Base-by-base conservation (phyloP, 1,140 invertebrate genomes). In the Coptotermes formosanus region DNA sequence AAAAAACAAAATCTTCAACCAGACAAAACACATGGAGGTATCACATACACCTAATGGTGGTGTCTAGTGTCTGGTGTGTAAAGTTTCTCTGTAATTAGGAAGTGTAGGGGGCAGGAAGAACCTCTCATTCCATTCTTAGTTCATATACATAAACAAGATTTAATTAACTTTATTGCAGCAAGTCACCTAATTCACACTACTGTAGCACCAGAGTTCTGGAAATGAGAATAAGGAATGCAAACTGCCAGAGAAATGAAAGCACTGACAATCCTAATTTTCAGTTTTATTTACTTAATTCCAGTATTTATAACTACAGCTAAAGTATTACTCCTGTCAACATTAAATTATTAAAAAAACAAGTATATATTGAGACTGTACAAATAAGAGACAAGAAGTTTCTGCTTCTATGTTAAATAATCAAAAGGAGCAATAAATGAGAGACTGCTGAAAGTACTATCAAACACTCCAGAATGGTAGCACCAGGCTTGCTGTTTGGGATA, bases 231-330 rank as follows among this genome's bases (percentile, higher is more conserved):
- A 75, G 64, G 64, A 69, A 30, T 75, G n/a, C 9, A 64, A 19
- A 75, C n/a, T 30, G 52, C 19, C 19, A 21, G 52, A 55, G 52
- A 55, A 55, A 55, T 55, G 19, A 55, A 12, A 30, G 25, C 30
- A 75, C 14, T 16, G 14, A 75, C n/a, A 75, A 75, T 75, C 64
- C 64, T 75, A 75, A 75, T 75, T 30, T 30, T 75, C 64, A n/a
- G 83, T 52, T 84, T 86, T 86, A 86, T 86, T 86, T 86, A 86
- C 55, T 64, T 86, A 86, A 85, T 82, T 82, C 82, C 85, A 84
- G n/a, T 48, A 43, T 82, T 45, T 86, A 38, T 38, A 52, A 84
- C 85, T 86, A 86, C 85, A 86, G 32, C 85, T 86, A 86, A 32
- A 55, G 30, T 52, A 82, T 85, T 85, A 85, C 45, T 83, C 83